These are phyloP conservation scores for Lasioglossum malachurum DNA, from an alignment of 2,888 invertebrate species.

Conservation along the genomic window DNA sequence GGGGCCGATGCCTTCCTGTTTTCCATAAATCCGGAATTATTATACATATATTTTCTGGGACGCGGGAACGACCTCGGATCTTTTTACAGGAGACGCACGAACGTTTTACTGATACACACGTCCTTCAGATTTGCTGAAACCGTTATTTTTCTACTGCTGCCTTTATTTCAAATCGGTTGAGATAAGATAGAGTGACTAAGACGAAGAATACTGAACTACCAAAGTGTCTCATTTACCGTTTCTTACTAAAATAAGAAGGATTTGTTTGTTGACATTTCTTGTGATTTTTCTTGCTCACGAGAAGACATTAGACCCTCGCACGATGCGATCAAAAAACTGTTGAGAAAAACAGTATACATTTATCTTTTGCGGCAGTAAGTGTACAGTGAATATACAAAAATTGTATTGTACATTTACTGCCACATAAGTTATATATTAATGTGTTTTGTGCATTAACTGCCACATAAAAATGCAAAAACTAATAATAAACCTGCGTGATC, in stretches of 20 bases:
- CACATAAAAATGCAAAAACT: not conserved
- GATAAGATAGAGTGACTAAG: not conserved
- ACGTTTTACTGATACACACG: not conserved
- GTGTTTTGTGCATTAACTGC: not conserved
- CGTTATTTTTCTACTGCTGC: no score
- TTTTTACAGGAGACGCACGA: not conserved
- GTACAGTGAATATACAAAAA: not conserved
- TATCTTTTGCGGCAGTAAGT: no score
- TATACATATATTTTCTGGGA: not conserved
- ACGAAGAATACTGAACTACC: not conserved
- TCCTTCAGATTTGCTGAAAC: not conserved
- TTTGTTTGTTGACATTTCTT: not conserved
- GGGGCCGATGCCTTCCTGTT: not conserved
- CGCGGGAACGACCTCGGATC: not conserved
- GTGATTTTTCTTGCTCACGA: no score
- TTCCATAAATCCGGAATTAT: not conserved
- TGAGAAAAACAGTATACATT: no score
- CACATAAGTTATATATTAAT: not conserved
- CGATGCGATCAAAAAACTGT: no score
- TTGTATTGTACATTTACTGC: not conserved
- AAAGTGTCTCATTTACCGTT: not conserved
- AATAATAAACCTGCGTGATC: not conserved
- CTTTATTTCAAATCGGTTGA: not conserved
- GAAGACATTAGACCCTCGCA: no score
- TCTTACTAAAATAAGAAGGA: not conserved